Base-by-base conservation (phyloP, 2,888 invertebrate genomes). In the Macrosiphum euphorbiae region DNA sequence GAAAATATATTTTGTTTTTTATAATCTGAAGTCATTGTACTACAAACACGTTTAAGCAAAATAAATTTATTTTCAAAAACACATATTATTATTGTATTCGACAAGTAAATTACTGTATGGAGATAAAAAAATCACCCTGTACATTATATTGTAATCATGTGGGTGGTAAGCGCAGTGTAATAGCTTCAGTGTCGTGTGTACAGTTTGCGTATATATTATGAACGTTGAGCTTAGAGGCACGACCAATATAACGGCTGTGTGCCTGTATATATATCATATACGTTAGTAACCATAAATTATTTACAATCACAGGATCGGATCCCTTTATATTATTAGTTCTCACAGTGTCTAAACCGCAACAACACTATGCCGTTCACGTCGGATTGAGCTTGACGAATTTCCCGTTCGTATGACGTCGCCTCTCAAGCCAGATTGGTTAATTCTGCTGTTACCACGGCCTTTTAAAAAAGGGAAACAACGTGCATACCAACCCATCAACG, bases 371-470 rank as follows among this genome's bases (percentile, higher is more conserved):
- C 78, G 20, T 35, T 78, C 35, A 78, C n/a, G 41, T 85, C 61
- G 88, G 28, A 35, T 58, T 41, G 91, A 52, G 50, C 50, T 67
- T 28, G 91, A 84, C 78, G 58, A 58, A 55, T 85, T 44, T 28
- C 26, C 55, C 13, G 89, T 61, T 13, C 35, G 78, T 78, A 55
- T 1, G 28, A 26, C 85, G 78, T 55, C 28, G 85, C 41, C 28
- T 85, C 55, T 85, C 55, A 28, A 84, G 44, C 78, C 85, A 20
- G 44, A 44, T 85, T 55, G 28, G 44, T 91, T 91, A 91, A 91
- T 91, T 85, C 91, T 44, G 28, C 55, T 35, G 78, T 78, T 35
- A 78, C 20, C 20, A 2, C 8, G 35, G 78, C 20, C 8, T 35
- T 78, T 35, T 7, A 44, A 35, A 35, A n/a, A 41, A 44, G 16